Evolutionary conservation across 53 echinoderm and acorn worm species (phyloP).

Genomic region (Henricia sp.): DNA sequence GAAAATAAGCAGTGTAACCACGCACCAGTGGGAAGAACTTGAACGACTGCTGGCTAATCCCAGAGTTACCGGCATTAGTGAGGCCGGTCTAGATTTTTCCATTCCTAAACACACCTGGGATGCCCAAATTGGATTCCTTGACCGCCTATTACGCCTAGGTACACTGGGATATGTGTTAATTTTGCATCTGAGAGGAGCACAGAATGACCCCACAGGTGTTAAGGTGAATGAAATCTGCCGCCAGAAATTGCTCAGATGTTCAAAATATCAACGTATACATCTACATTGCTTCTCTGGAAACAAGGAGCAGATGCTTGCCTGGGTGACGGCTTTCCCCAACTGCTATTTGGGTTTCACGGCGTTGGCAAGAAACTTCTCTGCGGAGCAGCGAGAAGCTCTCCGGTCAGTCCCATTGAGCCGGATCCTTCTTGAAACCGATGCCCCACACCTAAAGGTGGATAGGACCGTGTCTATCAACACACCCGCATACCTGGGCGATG

Average conservation of each 20-base stretch:
- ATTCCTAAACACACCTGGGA: not conserved
- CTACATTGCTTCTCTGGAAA: no score
- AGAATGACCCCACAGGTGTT: not conserved
- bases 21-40: conserved; percentile 3
- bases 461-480: no score
- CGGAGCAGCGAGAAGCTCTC: no score
- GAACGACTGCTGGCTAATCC: not conserved
- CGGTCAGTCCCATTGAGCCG: no score
- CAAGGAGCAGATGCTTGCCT: no score
- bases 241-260: not conserved
- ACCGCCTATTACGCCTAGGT: not conserved
- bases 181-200: not conserved
- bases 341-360: no score
- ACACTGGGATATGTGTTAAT: conserved; percentile 22
- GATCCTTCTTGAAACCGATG: no score
- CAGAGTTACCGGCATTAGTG: conserved; percentile 19
- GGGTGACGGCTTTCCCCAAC: no score
- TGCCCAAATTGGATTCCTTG: not conserved
- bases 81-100: conserved; percentile 48
- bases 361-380: no score
- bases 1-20: not conserved
- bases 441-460: no score
- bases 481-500: no score
- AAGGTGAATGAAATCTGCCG: not conserved
- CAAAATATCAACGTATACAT: no score